A percentile compares a stretch with the other conserved stretches of the same genome.
Conservation (phyloP, 2,888 invertebrate genomes). For the Listrodromus nycthemerus region DNA sequence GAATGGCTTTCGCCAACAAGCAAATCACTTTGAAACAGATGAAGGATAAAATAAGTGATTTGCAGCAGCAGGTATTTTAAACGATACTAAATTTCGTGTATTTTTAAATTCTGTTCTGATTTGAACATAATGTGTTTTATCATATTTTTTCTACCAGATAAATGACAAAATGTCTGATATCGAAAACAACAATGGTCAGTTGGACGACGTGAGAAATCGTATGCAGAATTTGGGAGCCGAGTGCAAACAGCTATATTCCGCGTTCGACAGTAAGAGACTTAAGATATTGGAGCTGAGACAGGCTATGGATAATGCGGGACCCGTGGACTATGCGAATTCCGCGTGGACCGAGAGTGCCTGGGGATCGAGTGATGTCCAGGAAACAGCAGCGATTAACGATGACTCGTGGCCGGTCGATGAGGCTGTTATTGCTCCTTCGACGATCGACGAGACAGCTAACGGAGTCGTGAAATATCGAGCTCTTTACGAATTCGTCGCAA, state of each 20-base stretch:
- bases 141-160: slow-evolving; percentile 85
- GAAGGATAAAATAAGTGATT: slow-evolving; percentile 90
- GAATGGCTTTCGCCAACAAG: slow-evolving; percentile 88
- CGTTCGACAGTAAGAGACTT: slow-evolving; percentile 89
- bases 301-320: slow-evolving; percentile 83
- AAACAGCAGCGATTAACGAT: slow-evolving; percentile 85
- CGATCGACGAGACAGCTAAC: slow-evolving; percentile 83
- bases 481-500: slow-evolving; percentile 96
- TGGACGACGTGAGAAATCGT: slow-evolving; percentile 90
- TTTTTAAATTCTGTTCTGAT: not conserved
- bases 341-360: slow-evolving; percentile 89
- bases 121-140: not conserved
- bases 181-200: slow-evolving; percentile 91
- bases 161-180: slow-evolving; percentile 92
- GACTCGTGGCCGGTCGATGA: slow-evolving; percentile 79
- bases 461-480: slow-evolving; percentile 92
- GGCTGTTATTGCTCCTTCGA: slow-evolving; percentile 78
- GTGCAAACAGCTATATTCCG: slow-evolving; percentile 88
- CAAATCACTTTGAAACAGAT: slow-evolving; percentile 90
- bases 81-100: slow-evolving; percentile 12
- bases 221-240: slow-evolving; percentile 89
- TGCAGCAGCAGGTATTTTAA: slow-evolving; percentile 87
- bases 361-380: slow-evolving; percentile 83
- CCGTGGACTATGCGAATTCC: slow-evolving; percentile 84
- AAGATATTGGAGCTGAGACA: slow-evolving; percentile 86